Evolutionary conservation across 2,888 invertebrate species (phyloP).

Genomic region (Mimachlamys varia): DNA sequence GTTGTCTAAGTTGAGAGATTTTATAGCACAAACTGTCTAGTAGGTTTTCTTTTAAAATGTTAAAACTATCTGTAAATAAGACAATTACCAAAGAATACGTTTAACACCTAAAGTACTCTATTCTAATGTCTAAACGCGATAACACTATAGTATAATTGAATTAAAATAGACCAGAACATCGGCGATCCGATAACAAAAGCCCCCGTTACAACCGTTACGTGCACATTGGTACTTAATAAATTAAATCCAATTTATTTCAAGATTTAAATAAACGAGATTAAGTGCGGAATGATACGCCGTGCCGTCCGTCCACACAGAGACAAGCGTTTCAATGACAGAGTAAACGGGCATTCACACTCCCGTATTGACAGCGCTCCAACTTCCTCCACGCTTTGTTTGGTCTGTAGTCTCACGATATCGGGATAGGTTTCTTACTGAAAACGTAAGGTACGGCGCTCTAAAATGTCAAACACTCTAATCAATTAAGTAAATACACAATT

Average conservation of each 20-base stretch:
- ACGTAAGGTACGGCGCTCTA: neutral
- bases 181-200: neutral
- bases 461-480: neutral
- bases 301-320: too few relatives aligned
- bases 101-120: neutral
- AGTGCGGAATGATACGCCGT: neutral
- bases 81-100: neutral
- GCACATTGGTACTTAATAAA: neutral
- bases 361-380: neutral
- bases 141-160: constrained; percentile 18
- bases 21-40: neutral
- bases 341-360: constrained; percentile 13
- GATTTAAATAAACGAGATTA: constrained; percentile 5
- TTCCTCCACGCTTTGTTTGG: constrained; percentile 27
- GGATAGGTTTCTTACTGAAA: neutral
- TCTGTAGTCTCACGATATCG: neutral
- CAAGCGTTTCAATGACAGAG: neutral
- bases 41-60: neutral
- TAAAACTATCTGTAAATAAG: neutral
- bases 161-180: constrained; percentile 1
- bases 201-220: constrained; percentile 3
- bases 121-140: constrained; percentile 10
- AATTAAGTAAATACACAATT: neutral
- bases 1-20: neutral
- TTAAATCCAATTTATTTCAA: constrained; percentile 36